Conservation (phyloP, 2,797 vertebrate genomes). For the Euthynnus affinis region DNA sequence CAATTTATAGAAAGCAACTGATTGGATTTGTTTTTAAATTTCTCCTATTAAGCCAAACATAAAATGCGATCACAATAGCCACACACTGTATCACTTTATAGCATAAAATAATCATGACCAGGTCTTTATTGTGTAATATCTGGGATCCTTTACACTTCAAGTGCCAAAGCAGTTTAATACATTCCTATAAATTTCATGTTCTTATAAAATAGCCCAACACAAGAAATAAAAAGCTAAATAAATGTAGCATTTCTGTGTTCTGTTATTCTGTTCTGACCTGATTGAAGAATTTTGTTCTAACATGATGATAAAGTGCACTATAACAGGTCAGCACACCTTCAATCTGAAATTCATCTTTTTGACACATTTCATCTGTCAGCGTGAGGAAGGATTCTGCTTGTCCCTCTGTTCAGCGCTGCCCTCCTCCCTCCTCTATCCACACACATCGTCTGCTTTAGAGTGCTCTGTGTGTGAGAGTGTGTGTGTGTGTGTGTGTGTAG, state of each 20-base stretch:
- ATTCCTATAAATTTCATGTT: not conserved
- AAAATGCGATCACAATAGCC: not conserved
- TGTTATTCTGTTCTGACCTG: too few species aligned
- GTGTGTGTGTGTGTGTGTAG: slow-evolving; percentile 35
- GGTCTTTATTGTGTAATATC: not conserved
- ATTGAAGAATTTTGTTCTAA: slow-evolving; percentile 20
- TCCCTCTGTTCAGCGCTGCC: slow-evolving; percentile 3
- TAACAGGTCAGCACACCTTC: not conserved
- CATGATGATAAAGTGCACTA: not conserved
- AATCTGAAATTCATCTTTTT: slow-evolving; percentile 8
- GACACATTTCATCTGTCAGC: slow-evolving; percentile 34
- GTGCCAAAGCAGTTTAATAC: not conserved
- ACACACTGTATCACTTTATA: not conserved
- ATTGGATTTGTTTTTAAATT: too few species aligned
- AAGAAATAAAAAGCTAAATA: not conserved
- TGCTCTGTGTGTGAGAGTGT: not conserved
- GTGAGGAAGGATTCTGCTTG: slow-evolving; percentile 6
- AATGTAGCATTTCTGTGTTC: too few species aligned
- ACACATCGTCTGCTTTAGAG: slow-evolving; percentile 39
- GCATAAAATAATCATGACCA: not conserved
- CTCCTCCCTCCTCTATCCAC: slow-evolving; percentile 18
- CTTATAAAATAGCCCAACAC: not conserved
- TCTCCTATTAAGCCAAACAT: too few species aligned
- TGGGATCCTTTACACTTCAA: not conserved
- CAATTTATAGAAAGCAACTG: not conserved